phyloP scores from a whole-genome alignment of 1,140 invertebrate genomes.

The Bombus impatiens region DNA sequence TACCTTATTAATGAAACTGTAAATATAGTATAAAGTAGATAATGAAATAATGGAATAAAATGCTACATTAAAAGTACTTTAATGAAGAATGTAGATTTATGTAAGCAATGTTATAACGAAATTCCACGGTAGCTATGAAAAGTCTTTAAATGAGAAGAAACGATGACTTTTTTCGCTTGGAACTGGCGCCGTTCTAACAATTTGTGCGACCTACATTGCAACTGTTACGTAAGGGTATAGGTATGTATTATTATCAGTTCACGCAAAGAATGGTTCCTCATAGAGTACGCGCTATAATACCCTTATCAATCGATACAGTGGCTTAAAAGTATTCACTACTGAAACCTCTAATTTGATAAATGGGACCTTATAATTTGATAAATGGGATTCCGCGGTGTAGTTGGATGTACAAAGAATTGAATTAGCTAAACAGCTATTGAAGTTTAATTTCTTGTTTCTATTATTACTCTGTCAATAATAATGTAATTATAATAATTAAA shows the following conservation, averaged over 20 bases:
- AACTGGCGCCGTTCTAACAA: constrained; percentile 38
- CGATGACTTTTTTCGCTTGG: constrained; percentile 10
- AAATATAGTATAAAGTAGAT: background rate
- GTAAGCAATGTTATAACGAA: background rate
- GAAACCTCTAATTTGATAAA: background rate
- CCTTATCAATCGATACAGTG: constrained; percentile 26
- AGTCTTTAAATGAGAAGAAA: constrained; percentile 10
- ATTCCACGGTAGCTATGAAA: background rate
- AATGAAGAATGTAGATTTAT: background rate
- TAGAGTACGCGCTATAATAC: background rate
- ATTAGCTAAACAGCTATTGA: background rate
- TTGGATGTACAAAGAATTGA: background rate
- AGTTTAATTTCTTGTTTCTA: no score
- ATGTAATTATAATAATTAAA: no score
- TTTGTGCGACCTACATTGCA: constrained; percentile 55
- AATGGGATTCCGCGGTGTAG: background rate
- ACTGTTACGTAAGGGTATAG: constrained; percentile 47
- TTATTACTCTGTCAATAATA: no score
- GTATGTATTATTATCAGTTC: constrained; percentile 50
- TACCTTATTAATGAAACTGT: background rate
- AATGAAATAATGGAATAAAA: background rate
- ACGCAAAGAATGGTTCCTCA: constrained; percentile 2
- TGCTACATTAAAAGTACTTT: background rate
- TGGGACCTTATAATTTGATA: background rate
- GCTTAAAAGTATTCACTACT: background rate